Base-by-base conservation (phyloP, 2,888 invertebrate genomes). In the Netelia melanura region DNA sequence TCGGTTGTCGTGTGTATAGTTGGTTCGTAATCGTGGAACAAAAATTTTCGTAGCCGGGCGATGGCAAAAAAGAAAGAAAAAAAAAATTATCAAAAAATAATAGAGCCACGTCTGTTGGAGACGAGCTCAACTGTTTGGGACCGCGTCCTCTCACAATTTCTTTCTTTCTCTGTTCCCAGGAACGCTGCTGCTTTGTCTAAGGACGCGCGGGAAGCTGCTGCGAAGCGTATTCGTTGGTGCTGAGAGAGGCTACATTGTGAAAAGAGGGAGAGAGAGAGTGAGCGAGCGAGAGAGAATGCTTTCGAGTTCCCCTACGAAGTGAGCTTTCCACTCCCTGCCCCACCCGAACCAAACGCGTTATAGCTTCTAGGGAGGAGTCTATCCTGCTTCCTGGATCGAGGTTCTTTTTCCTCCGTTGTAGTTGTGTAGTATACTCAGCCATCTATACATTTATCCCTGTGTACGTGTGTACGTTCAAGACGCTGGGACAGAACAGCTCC, bases 161-260 rank as follows among this genome's bases (percentile, higher is more conserved):
- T 72, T 77, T 54, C 62, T 54, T 56, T 78, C 70, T 81, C 70
- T 81, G 85, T 83, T 85, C 79, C 86, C 83, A 81, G 75, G 86
- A 80, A 81, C 80, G 83, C 70, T 84, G 77, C 81, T 79, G 84
- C 84, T 86, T 86, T 79, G 85, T 86, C 81, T 67, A 83, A 87
- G 87, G 84, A 86, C 88, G 87, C 88, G 85, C 88, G 83, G 86
- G 85, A 86, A 87, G 87, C 80, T 85, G 85, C 84, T 85, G 82
- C 87, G 79, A 80, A 67, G 87, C 86, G 82, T 84, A 65, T 56
- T 81, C 78, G 84, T 38, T 72, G 75, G 61, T 76, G 71, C 78
- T 80, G 78, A 75, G 72, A 79, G 72, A 83, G 43, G 74, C 25
- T 56, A 48, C 44, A 44, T 65, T 64, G 74, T 38, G 67, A 56